Evolutionary conservation across 2,888 invertebrate genomes (phyloP).

Genomic region (Campaea margaritaria): DNA sequence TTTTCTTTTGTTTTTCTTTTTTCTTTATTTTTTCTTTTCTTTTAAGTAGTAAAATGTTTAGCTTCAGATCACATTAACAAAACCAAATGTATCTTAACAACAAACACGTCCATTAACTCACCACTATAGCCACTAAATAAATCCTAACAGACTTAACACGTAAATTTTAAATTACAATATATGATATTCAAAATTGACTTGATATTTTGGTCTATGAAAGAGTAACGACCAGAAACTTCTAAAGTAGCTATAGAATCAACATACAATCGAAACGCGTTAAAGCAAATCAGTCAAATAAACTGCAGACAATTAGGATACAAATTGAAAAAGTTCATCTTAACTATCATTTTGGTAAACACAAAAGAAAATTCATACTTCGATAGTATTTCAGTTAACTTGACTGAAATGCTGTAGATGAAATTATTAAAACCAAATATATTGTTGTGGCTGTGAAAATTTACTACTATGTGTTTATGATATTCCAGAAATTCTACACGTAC

Average conservation of each 20-base stretch:
- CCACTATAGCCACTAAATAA: conserved; percentile 69
- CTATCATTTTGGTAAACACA: not conserved
- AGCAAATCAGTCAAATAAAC: conserved; percentile 35
- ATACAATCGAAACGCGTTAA: conserved; percentile 34
- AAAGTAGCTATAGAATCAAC: conserved; percentile 39
- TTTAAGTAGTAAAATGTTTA: conserved; percentile 50
- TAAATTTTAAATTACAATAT: conserved; percentile 47
- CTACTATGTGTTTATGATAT: conserved; percentile 37
- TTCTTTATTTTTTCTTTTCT: no score
- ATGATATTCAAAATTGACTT: conserved; percentile 81
- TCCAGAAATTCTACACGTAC: conserved; percentile 50
- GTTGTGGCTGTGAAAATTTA: conserved; percentile 34
- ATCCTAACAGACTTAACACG: conserved; percentile 71
- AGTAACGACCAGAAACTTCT: conserved; percentile 57
- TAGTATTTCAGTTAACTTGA: conserved; percentile 6
- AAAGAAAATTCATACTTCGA: not conserved
- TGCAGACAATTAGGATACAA: conserved; percentile 4
- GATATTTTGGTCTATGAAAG: conserved; percentile 75
- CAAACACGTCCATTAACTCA: conserved; percentile 65
- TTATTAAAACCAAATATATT: conserved; percentile 2
- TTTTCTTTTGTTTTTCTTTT: conserved; percentile 53
- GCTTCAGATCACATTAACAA: conserved; percentile 84
- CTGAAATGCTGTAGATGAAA: conserved; percentile 23
- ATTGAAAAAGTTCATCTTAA: not conserved
- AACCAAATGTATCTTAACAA: conserved; percentile 68